Base-by-base conservation (phyloP, 2,797 vertebrate species). In the Hyperoplus lanceolatus region DNA sequence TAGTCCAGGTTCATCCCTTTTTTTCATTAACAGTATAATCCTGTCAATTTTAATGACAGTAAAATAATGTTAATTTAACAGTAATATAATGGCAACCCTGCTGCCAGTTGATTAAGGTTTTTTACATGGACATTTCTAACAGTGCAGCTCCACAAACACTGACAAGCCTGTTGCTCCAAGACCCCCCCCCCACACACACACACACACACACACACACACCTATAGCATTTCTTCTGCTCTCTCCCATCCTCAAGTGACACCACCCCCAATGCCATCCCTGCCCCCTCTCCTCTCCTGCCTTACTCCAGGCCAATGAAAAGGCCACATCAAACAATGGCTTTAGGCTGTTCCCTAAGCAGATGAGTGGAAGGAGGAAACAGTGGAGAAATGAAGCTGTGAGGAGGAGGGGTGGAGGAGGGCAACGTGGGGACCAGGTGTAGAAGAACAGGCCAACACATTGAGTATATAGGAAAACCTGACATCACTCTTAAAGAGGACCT, bases 301-400 rank as follows among this genome's bases (percentile, higher is more conserved):
- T 56, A 75, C 67, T 66, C 64, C 39, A 59, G 65, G 29, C 41
- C 15, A 82, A 88, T 84, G 88, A 88, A 90, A 91, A 90, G 89
- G 84, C 84, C 90, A 88, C 79, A 86, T 90, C 86, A 91, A 86
- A 92, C 88, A 90, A 83, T 86, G 80, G 88, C 48, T 82, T 87
- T 51, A 80, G 77, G 45, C 79, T 45, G 73, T 70, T 75, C 66
- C 46, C 46, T 64, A 72, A 81, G 80, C 55, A 79, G 74, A 84
- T 45, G 76, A 76, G 59, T 72, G 64, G 71, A 79, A 49, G 64
- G 29, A 29, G 70, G 77, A 73, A 68, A 65, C 60, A 68, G 55
- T 39, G 1, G 65, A 48, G 51, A 81, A 66, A 70, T 39, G 45
- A 74, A 62, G 73, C 45, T 2, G 67, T 39, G 46, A 64, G 66